phyloP scores from a whole-genome alignment of 1,140 invertebrate genomes.

The Stenopsyche tienmushanensis region DNA sequence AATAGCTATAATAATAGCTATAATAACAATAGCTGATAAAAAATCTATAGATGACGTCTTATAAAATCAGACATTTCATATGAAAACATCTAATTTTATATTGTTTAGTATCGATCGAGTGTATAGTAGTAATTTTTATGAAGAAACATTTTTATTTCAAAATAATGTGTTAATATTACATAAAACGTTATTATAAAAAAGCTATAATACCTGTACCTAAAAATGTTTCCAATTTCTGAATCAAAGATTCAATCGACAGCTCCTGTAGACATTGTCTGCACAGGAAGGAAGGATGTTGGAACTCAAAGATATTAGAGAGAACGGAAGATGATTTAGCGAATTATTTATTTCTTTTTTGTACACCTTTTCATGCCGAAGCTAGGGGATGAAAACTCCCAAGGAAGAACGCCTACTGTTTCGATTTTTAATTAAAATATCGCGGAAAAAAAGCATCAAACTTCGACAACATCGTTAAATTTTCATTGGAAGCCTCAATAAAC shows the following conservation, averaged over 20 bases:
- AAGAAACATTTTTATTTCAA: not conserved
- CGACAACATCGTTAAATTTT: not conserved
- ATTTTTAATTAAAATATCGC: not conserved
- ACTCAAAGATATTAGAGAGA: conserved; percentile 7
- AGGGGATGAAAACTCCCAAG: too few relatives aligned
- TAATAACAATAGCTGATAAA: too few relatives aligned
- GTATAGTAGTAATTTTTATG: too few relatives aligned
- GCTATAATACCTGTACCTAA: too few relatives aligned
- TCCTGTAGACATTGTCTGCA: not conserved
- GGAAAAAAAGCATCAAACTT: not conserved
- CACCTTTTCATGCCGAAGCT: not conserved
- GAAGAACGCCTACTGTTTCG: too few relatives aligned
- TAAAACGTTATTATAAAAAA: not conserved
- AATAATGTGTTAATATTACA: not conserved
- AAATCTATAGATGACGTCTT: too few relatives aligned
- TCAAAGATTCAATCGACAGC: not conserved
- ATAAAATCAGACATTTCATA: too few relatives aligned
- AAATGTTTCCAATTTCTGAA: too few relatives aligned
- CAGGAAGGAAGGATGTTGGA: conserved; percentile 9
- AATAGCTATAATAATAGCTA: too few relatives aligned
- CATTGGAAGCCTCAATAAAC: not conserved
- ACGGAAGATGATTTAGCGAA: conserved; percentile 3
- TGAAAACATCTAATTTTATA: too few relatives aligned
- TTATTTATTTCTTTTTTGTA: not conserved
- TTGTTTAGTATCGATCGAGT: too few relatives aligned